Evolutionary conservation across 2,888 invertebrate species (phyloP), one percentile per base, ranked within the genome.

Genomic region (Watsonalla cultraria): DNA sequence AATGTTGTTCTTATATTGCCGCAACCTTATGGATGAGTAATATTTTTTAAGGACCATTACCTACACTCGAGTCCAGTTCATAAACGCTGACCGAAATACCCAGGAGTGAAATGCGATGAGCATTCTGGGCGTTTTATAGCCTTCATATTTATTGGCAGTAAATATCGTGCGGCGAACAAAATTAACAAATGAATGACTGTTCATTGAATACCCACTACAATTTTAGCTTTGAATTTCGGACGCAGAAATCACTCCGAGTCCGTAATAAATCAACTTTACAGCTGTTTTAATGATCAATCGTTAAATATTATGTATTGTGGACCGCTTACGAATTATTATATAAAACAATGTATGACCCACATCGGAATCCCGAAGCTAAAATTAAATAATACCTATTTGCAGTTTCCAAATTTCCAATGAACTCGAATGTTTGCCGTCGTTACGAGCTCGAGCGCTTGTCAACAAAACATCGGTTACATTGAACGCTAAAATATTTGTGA

Each of bases 181-280:
- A 88, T 87, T 85, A 87, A 86, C 86, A 85, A 87, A 87, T 86
- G 84, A 84, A 86, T 76, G 79, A 74, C 69, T 78, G 68, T 77
- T 78, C 82, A 86, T 82, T 88, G 84, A 86, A 82, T 71, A 69
- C 65, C 63, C 65, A 68, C 71, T 74, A 81, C 82, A 82, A 81
- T 82, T 85, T 86, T 78, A 84, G 81, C 79, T 63, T 70, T 72
- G 71, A 74, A 79, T 79, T 76, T 79, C 74, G 73, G 77, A 78
- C 64, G 75, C 72, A 64, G 71, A 72, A 78, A 85, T 85, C 82
- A 82, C 75, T 81, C 72, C 64, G 70, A 70, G 65, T 60, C 62
- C 52, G 68, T 62, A 69, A 71, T 90, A 90, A 90, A 89, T 90
- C 89, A 90, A 76, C 79, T 86, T 88, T 84, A 85, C 83, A 79